Percentiles rank a stretch among this genome's conserved stretches.
phyloP scores from a whole-genome alignment of 2,797 vertebrate genomes.

The Aythya fuligula region DNA sequence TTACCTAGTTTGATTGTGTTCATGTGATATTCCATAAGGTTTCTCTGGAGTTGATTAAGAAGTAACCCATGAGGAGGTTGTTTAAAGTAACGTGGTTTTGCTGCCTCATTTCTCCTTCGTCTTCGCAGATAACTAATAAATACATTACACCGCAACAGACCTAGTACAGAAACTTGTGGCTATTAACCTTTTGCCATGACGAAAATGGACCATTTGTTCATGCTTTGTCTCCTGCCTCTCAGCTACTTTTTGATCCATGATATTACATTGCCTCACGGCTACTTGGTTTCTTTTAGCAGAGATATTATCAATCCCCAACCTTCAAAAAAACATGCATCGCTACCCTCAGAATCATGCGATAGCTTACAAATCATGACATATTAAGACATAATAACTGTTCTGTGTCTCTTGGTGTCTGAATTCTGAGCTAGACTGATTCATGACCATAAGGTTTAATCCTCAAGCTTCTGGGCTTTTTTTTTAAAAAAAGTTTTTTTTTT shows the following conservation, averaged over 20 bases:
- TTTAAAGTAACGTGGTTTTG: not conserved
- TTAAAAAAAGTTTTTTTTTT: too few species aligned
- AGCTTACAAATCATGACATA: slow-evolving; percentile 42
- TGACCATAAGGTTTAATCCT: not conserved
- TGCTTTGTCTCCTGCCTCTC: slow-evolving; percentile 42
- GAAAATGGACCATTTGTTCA: slow-evolving; percentile 46
- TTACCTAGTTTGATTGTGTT: not conserved
- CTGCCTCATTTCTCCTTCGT: slow-evolving; percentile 46
- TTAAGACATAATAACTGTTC: slow-evolving; percentile 16
- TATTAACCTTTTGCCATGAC: slow-evolving; percentile 57
- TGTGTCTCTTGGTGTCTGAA: not conserved
- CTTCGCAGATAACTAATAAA: slow-evolving; percentile 47
- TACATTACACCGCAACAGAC: slow-evolving; percentile 4
- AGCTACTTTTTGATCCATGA: slow-evolving; percentile 48
- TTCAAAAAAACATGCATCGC: slow-evolving; percentile 10
- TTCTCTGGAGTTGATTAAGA: slow-evolving; percentile 40
- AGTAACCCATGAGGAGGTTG: slow-evolving; percentile 12
- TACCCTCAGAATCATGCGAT: not conserved
- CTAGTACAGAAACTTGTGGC: slow-evolving; percentile 28
- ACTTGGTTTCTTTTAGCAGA: slow-evolving; percentile 30
- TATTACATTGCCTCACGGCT: slow-evolving; percentile 30
- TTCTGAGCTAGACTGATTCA: not conserved
- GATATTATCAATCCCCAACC: slow-evolving; percentile 25
- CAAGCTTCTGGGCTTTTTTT: not conserved
- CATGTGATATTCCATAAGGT: slow-evolving; percentile 12